phyloP scores from a whole-genome alignment of 2,888 invertebrate genomes.

The Synanthedon vespiformis region DNA sequence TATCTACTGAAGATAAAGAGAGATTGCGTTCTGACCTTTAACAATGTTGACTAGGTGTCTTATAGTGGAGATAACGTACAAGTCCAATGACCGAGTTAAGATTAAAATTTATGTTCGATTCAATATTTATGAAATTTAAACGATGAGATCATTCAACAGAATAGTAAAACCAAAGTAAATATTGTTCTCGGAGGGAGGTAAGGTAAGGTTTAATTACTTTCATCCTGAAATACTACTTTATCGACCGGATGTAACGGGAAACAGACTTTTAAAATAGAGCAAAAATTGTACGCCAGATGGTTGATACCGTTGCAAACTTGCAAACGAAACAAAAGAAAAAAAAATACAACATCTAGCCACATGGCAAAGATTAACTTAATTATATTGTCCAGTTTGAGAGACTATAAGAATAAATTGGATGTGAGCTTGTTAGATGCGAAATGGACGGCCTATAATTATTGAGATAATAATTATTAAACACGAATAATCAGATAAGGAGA shows the following conservation, averaged over 20 bases:
- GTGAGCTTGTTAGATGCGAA: constrained; percentile 18
- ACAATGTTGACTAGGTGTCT: constrained; percentile 50
- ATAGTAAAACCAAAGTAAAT: background rate
- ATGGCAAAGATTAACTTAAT: constrained; percentile 23
- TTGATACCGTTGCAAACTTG: constrained; percentile 28
- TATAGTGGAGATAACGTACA: constrained; percentile 38
- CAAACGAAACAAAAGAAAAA: constrained; percentile 29
- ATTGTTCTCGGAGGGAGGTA: too few relatives aligned
- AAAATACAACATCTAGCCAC: constrained; percentile 20
- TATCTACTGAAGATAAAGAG: constrained; percentile 55
- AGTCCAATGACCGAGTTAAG: constrained; percentile 61
- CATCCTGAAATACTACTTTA: constrained; percentile 36
- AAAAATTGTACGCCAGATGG: constrained; percentile 45
- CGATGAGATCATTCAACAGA: background rate
- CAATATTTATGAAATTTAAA: background rate
- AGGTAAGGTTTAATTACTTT: background rate
- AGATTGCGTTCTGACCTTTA: constrained; percentile 61
- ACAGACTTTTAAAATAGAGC: constrained; percentile 36
- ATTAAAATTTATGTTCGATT: background rate
- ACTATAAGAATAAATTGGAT: constrained; percentile 20
- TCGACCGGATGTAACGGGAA: constrained; percentile 59
- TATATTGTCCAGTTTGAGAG: constrained; percentile 15
- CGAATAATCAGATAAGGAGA: background rate
- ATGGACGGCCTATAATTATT: constrained; percentile 26
- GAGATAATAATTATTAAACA: constrained; percentile 15